A percentile compares a stretch with the other conserved stretches of the same genome.
phyloP scores from a whole-genome alignment of 2,888 invertebrate genomes.

The Andrena haemorrhoa region DNA sequence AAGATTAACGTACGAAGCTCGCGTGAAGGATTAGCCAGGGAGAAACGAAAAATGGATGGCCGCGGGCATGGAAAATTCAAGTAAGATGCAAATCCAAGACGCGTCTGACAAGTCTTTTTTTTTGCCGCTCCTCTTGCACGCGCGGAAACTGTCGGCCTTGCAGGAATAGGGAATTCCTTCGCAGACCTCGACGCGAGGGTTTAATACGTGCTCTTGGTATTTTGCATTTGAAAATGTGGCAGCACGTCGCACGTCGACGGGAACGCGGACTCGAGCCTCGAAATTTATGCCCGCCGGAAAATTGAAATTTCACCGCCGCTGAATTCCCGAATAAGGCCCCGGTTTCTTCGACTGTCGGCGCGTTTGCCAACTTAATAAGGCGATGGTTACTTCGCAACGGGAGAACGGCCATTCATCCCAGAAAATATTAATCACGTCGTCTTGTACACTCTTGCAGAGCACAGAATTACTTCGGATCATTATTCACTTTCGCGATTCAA shows the following conservation, averaged over 20 bases:
- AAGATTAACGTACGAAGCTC: conserved; percentile 21
- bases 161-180: conserved; percentile 44
- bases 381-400: neutral
- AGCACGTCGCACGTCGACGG: conserved; percentile 4
- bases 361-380: conserved; percentile 26
- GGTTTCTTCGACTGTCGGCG: conserved; percentile 13
- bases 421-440: neutral
- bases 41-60: conserved; percentile 9
- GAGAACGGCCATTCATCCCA: conserved; percentile 5
- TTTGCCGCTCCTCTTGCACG: neutral
- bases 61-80: conserved; percentile 45
- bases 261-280: neutral
- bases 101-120: conserved; percentile 20
- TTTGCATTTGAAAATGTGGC: conserved; percentile 44
- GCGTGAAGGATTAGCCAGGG: conserved; percentile 13
- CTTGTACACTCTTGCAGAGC: too few species aligned
- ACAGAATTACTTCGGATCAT: too few species aligned
- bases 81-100: conserved; percentile 50
- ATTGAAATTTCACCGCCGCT: conserved; percentile 53
- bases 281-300: conserved; percentile 46
- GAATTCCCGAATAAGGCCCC: conserved; percentile 40
- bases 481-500: too few species aligned
- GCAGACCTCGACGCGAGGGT: conserved; percentile 21
- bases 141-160: conserved; percentile 24
- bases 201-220: conserved; percentile 44